Base-by-base conservation (phyloP, 2,888 invertebrate species). In the Hypsopygia costalis region DNA sequence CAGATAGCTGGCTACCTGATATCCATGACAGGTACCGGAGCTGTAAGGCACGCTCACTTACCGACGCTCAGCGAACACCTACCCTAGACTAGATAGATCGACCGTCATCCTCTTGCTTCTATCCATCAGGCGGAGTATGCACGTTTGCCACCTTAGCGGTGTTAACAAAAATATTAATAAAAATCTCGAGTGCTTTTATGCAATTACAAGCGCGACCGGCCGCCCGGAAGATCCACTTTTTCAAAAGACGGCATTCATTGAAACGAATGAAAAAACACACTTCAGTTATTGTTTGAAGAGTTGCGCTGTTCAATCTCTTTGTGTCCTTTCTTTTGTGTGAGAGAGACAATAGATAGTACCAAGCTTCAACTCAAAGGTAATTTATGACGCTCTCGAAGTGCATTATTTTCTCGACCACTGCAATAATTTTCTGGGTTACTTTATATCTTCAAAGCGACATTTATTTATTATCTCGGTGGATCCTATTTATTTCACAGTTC, bases 361-460 rank as follows among this genome's bases (percentile, higher is more conserved):
- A 25, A 25, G 25, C 25, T 25, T 25, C 25, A 25, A 25, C 25
- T 25, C 8, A 47, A 46, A 35, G 33, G 46, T 49, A 54, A 56
- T 59, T 55, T 59, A 59, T 55, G 54, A 45, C 41, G 37, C 49
- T 48, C 46, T 46, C 34, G 42, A 50, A 52, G 45, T 44, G 48
- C 53, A 55, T 57, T 55, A 52, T 54, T 52, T 49, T 49, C 43
- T 36, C 46, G 28, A 41, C 40, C 38, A 44, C 50, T 44, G 53
- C 47, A 47, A 49, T 52, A 53, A 52, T 50, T 52, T 48, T 45
- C 40, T 43, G 41, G 45, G 34, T 35, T 41, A 36, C 34, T 47
- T 47, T 44, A 50, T 52, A 51, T 52, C 42, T 40, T 41, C 44
- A 25, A 25, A 25, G 25, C 7, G n/a, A 25, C 25, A 6, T 25